Base-by-base conservation (phyloP, 2,113 vertebrate species). In the Harpagus bidentatus region DNA sequence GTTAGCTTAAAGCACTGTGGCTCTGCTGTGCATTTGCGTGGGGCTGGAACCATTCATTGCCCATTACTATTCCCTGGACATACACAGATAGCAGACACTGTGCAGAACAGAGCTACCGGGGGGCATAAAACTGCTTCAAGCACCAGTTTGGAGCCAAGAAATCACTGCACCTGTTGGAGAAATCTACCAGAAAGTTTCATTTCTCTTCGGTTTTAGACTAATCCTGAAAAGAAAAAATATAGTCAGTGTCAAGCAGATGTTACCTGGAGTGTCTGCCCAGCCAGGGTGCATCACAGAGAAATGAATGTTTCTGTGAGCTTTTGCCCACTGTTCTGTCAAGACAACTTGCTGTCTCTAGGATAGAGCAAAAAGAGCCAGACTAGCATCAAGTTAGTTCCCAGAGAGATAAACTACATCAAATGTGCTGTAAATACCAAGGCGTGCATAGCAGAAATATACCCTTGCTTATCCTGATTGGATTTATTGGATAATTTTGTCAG, bases 241-340 rank as follows among this genome's bases (percentile, higher is more conserved):
- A 72, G 38, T 55, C 11, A n/a, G 13, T 20, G 12, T 74, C 69
- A 90, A 38, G 77, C 45, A 79, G 76, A 38, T 52, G 29, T 67
- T 96, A 98, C 98, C 99, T 97, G 98, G 98, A 15, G 98, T 99
- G 96, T 99, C 98, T 7, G 98, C 98, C 98, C 98, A 99, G 96
- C 99, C 98, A 0, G 98, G 99, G 63, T 99, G 98, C 98, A 98
- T 98, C 29, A 96, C 98, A 2, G 98, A 99, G 96, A 99, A 99
- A 92, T 98, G 98, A 88, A 99, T 94, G n/a, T 98, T 97, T 77
- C 97, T 97, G 97, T 99, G 97, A 76, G 95, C 93, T 45, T 88
- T 63, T 11, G 98, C 98, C 98, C 98, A 99, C 38, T 97, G 97
- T 70, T 99, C 99, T 2, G 98, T 99, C 92, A 98, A 71, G 59